Evolutionary conservation across 2,888 invertebrate genomes (phyloP), one percentile per base, ranked within the genome.

Genomic region (Platerodrilus igneus): DNA sequence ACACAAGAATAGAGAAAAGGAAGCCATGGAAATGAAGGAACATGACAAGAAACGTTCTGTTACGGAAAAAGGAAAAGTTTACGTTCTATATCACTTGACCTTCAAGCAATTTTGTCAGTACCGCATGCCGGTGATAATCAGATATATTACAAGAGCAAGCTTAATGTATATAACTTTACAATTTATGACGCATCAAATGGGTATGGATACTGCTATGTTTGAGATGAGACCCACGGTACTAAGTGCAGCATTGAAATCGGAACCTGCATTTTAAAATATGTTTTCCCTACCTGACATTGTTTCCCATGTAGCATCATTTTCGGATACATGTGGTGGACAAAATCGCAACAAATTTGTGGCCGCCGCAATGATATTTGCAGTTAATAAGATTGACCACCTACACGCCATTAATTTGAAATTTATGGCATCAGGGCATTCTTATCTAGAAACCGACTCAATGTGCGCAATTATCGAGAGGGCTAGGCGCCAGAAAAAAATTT

Each of bases 131-230:
- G 27, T 18, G 35, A 35, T 26, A 13, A 6, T 11, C 19, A 35
- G 18, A 26, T 35, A 8, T 35, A 26, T 27, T 35, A 35, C 35
- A 35, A 35, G 15, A n/a, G 8, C 3, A 13, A 26, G 7, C 19
- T 35, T 6, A 36, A 37, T 17, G 47, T 47, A 6, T 51, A 45
- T 26, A 51, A 50, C 43, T 52, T 51, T 21, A 52, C 50, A n/a
- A 46, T 51, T 31, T 47, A 26, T 38, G 46, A 52, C 33, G 28
- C 21, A 6, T 47, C 38, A 19, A 38, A 15, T 16, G 8, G 14
- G 9, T 33, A 38, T 39, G 38, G 34, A 7, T 14, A 25, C n/a
- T 42, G 26, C 17, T 42, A 26, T 22, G 27, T 52, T n/a, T n/a
- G n/a, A n/a, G n/a, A n/a, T n/a, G n/a, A n/a, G n/a, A n/a, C n/a